Conservation (phyloP, 2,113 vertebrate species). For the Coregonus clupeaformis region DNA sequence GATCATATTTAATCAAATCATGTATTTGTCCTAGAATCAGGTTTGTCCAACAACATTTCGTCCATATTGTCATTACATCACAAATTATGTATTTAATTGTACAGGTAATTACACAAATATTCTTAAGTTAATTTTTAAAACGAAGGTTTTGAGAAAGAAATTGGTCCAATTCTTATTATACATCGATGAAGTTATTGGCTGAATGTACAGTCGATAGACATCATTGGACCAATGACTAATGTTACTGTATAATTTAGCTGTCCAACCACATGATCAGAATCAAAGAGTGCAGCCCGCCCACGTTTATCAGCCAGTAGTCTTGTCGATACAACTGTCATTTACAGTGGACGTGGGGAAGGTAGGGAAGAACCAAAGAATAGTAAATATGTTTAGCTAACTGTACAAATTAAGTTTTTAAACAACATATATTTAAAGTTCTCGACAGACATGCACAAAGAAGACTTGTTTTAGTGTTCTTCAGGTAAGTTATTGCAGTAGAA, state of each 20-base stretch:
- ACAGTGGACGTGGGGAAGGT: slow-evolving; percentile 54
- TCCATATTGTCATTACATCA: too few species aligned
- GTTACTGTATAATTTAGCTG: slow-evolving; percentile 21
- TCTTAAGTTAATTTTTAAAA: not conserved
- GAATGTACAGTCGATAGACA: slow-evolving; percentile 18
- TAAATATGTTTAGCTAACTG: slow-evolving; percentile 33
- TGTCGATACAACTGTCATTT: slow-evolving; percentile 66
- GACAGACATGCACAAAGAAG: not conserved
- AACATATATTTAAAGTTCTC: not conserved
- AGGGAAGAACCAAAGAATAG: not conserved
- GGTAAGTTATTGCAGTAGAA: slow-evolving; percentile 52
- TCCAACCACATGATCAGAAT: slow-evolving; percentile 53
- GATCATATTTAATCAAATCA: too few species aligned
- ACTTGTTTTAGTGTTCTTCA: slow-evolving; percentile 36
- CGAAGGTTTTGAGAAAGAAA: not conserved
- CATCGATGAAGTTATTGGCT: slow-evolving; percentile 45
- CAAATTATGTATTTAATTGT: too few species aligned
- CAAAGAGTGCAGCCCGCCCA: slow-evolving; percentile 38
- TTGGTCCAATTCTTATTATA: slow-evolving; percentile 7
- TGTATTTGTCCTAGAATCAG: too few species aligned
- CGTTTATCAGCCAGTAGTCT: slow-evolving; percentile 52
- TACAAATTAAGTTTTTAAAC: slow-evolving; percentile 26
- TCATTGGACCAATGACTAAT: slow-evolving; percentile 43
- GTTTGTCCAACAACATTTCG: too few species aligned
- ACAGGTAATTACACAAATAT: too few species aligned